Percentiles rank a stretch among this genome's conserved stretches.
These are phyloP conservation scores for Lasioglossum albipes DNA, from an alignment of 1,140 invertebrate species.

Conservation along the genomic window DNA sequence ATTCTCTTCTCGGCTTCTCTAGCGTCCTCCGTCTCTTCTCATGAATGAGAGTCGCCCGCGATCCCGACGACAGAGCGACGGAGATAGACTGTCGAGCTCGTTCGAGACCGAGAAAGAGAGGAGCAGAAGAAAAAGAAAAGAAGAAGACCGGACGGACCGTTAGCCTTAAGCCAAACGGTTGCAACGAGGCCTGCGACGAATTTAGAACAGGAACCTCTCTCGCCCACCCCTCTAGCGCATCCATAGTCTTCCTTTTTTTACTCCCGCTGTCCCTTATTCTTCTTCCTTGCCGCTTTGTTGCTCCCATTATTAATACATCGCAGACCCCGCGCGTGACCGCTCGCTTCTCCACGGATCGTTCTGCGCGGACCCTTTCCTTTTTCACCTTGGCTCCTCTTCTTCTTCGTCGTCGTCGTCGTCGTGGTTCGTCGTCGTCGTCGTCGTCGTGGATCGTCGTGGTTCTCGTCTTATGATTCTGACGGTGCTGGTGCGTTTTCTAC, in stretches of 20 bases:
- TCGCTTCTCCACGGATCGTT: slow-evolving; percentile 33
- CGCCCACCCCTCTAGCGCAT: background rate
- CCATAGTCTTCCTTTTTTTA: slow-evolving; percentile 34
- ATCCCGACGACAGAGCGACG: slow-evolving; percentile 19
- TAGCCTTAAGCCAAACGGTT: slow-evolving; percentile 69
- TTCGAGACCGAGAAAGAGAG: background rate
- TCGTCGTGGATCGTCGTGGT: slow-evolving; percentile 45
- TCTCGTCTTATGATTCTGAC: slow-evolving; percentile 39
- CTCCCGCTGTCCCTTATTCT: slow-evolving; percentile 62
- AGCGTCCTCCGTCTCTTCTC: slow-evolving; percentile 60
- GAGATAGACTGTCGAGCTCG: background rate
- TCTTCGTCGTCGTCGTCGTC: slow-evolving; percentile 41
- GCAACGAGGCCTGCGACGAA: slow-evolving; percentile 71
- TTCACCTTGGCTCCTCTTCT: slow-evolving; percentile 46
- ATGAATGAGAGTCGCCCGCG: slow-evolving; percentile 62
- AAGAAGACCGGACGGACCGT: slow-evolving; percentile 54
- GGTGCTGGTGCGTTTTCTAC: background rate
- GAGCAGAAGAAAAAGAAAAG: background rate
- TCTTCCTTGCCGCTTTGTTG: slow-evolving; percentile 70
- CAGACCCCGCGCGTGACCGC: slow-evolving; percentile 57
- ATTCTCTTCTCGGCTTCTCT: slow-evolving; percentile 35
- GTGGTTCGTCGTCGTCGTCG: slow-evolving; percentile 40
- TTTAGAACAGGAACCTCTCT: slow-evolving; percentile 69
- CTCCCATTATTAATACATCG: slow-evolving; percentile 77
- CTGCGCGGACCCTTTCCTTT: slow-evolving; percentile 27